Percentiles rank a stretch among this genome's conserved stretches.
Evolutionary conservation across 2,113 vertebrate species (phyloP).

Genomic region (Odontesthes bonariensis): DNA sequence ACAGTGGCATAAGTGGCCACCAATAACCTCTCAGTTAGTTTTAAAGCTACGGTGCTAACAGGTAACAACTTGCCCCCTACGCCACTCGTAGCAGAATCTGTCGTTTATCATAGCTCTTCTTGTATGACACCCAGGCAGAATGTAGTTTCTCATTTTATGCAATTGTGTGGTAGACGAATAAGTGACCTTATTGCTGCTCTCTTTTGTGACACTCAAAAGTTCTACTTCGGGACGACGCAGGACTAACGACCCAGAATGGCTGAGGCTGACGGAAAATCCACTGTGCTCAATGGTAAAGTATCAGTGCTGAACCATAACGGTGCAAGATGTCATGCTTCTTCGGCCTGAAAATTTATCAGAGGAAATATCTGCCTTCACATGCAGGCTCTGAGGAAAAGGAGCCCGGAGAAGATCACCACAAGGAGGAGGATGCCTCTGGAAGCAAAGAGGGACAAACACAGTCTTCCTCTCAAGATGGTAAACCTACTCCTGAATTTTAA

Average conservation of each 20-base stretch:
- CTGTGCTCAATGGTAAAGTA: constrained; percentile 73
- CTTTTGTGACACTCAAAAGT: constrained; percentile 49
- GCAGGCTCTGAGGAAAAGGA: constrained; percentile 78
- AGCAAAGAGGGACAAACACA: constrained; percentile 66
- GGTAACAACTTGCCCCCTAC: constrained; percentile 23
- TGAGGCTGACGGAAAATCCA: constrained; percentile 72
- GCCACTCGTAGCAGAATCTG: background rate
- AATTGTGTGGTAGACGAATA: background rate
- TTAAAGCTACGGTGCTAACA: constrained; percentile 22
- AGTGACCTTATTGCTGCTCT: background rate
- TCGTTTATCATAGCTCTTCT: background rate
- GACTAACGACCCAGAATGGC: constrained; percentile 74
- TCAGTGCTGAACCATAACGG: background rate
- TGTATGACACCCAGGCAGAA: background rate
- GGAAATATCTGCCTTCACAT: constrained; percentile 34
- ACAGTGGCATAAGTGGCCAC: background rate
- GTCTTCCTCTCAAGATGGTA: constrained; percentile 67
- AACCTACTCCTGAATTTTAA: background rate
- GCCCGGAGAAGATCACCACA: constrained; percentile 62
- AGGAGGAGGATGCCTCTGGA: constrained; percentile 58
- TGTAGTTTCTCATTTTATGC: background rate
- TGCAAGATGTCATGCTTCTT: background rate
- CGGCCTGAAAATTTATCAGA: background rate
- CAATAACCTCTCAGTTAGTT: constrained; percentile 4
- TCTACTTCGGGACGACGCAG: constrained; percentile 62